phyloP scores from a whole-genome alignment of 1,140 invertebrate genomes.

The Trissolcus basalis region DNA sequence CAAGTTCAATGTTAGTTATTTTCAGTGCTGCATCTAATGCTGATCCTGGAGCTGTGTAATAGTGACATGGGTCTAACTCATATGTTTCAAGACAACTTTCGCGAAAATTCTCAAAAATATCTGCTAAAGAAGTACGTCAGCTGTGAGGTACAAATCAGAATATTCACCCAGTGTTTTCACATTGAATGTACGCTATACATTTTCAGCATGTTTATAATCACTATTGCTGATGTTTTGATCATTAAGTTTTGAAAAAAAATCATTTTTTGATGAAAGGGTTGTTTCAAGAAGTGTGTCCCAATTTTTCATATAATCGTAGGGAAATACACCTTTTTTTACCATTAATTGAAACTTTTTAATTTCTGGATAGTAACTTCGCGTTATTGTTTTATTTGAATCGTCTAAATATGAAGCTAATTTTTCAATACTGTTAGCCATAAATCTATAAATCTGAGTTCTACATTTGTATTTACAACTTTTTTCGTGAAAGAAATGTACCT shows the following conservation, averaged over 20 bases:
- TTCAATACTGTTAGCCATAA: conserved; percentile 22
- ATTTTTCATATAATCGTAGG: not conserved
- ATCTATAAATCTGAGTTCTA: not conserved
- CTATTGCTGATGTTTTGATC: not conserved
- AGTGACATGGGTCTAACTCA: conserved; percentile 38
- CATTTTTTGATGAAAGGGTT: not conserved
- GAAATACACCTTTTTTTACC: not conserved
- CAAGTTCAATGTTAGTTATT: conserved; percentile 68
- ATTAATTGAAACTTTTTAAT: not conserved
- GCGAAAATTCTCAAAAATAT: conserved; percentile 54
- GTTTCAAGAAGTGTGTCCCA: not conserved
- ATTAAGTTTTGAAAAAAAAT: not conserved
- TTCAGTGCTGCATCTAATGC: conserved; percentile 72
- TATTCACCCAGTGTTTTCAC: conserved; percentile 12
- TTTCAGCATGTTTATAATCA: not conserved
- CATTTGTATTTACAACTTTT: not conserved
- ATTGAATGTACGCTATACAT: not conserved
- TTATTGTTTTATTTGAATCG: conserved; percentile 24
- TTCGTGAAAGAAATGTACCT: not conserved
- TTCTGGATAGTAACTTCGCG: conserved; percentile 23
- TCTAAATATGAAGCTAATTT: conserved; percentile 40
- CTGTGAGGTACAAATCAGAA: conserved; percentile 41
- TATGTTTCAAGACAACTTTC: conserved; percentile 63
- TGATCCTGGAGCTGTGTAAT: conserved; percentile 58
- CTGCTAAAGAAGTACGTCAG: conserved; percentile 61